Evolutionary conservation across 2,888 invertebrate species (phyloP).

Genomic region (Smittia aterrima): DNA sequence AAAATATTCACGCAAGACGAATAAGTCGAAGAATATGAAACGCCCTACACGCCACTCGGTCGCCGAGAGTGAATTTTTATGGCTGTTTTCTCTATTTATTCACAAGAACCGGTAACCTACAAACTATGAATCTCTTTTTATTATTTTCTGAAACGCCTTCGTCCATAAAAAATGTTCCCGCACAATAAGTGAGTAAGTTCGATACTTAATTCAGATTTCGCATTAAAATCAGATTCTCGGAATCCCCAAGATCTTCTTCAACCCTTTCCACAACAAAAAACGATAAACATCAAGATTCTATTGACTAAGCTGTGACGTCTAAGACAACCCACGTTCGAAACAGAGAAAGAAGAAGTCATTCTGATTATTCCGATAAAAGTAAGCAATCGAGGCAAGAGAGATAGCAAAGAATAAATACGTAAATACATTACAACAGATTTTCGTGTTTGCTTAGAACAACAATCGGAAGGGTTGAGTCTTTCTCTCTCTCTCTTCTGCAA

Average conservation of each 20-base stretch:
- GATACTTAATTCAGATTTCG: no score
- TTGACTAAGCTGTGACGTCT: background rate
- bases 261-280: background rate
- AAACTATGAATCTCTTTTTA: conserved; percentile 16
- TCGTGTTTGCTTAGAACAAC: conserved; percentile 18
- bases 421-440: conserved; percentile 38
- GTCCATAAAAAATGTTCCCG: conserved; percentile 17
- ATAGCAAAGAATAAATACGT: background rate
- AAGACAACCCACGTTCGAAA: background rate
- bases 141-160: conserved; percentile 17
- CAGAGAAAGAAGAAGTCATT: conserved; percentile 14
- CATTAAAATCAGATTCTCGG: no score
- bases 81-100: background rate
- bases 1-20: background rate
- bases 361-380: background rate
- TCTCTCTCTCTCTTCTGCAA: background rate
- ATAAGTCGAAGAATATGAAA: background rate
- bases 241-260: no score
- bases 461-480: conserved; percentile 8
- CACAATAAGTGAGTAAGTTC: background rate
- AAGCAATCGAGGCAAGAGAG: background rate
- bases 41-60: background rate
- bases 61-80: background rate
- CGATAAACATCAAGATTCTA: background rate
- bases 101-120: conserved; percentile 27